Base-by-base conservation (phyloP, 2,888 invertebrate genomes). In the Vanessa cardui region DNA sequence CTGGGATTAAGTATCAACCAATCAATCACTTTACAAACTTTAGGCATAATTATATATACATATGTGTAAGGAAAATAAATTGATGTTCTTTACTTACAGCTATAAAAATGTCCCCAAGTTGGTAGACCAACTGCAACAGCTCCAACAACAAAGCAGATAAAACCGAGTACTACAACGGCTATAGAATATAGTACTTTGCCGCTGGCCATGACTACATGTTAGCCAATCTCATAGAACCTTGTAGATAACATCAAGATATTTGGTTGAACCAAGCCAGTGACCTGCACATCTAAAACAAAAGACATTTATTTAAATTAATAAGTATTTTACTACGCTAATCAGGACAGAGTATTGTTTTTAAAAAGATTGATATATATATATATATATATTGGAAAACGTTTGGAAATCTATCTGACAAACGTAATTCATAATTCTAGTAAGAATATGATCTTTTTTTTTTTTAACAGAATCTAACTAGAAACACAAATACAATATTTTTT, bases 91-190 rank as follows among this genome's bases (percentile, higher is more conserved):
- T 82, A 93, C 93, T 94, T 89, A 91, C 95, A 94, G 85, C 94
- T 96, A 82, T 95, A 94, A 89, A 96, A 98, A 86, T 97, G 96
- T 72, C 97, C 98, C 97, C 98, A 98, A 80, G 96, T 94, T 59
- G 97, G 97, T 80, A 97, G 94, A 73, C 96, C 97, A 62, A 97
- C 95, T 62, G 97, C 96, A 54, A 96, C 95, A 69, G 97, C 96
- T 79, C 97, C 97, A 77, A 97, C 94, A 72, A 96, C 95, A 83
- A 97, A 96, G 83, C 96, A 96, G 76, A 96, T 94, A 86, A 96
- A 96, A 81, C 96, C 96, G 77, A 96, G 90, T 76, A 94, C 91
- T 71, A 95, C 95, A 76, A 95, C 95, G 79, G 94, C 94, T 88
- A 95, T 94, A 76, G 95, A 95, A 92, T 95, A 95, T 82, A 95